Conservation (phyloP, 2,113 vertebrate genomes). For the Catharus bicknelli region DNA sequence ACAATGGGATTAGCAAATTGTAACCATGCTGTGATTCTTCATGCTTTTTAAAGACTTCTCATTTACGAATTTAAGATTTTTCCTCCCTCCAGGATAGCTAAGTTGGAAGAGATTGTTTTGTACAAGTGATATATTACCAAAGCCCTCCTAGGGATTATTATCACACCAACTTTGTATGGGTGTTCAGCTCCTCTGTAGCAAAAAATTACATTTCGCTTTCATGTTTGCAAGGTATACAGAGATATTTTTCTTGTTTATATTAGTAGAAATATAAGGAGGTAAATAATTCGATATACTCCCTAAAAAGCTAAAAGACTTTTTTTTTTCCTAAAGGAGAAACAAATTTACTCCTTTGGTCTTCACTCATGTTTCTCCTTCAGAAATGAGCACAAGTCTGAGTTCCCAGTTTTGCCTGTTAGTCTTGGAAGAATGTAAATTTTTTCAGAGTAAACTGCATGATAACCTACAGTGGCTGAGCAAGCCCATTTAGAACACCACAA, state of each 20-base stretch:
- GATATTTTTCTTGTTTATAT: background rate
- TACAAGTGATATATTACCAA: background rate
- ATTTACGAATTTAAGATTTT: background rate
- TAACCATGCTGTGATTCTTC: background rate
- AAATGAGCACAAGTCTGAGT: background rate
- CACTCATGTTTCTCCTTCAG: background rate
- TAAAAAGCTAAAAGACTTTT: background rate
- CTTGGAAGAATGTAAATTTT: background rate
- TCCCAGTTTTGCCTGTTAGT: background rate
- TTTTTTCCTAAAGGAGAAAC: background rate
- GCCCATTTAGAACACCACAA: background rate
- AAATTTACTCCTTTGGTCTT: background rate
- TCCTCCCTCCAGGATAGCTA: background rate
- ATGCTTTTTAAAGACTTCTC: background rate
- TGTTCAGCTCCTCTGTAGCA: background rate
- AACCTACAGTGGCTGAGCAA: background rate
- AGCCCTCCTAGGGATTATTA: background rate
- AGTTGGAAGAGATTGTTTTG: background rate
- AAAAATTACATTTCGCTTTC: background rate
- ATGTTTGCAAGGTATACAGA: background rate
- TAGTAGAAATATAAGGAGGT: background rate
- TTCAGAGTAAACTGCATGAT: background rate
- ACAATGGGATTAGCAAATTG: background rate
- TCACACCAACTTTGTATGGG: background rate
- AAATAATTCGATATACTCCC: background rate